A percentile compares a stretch with the other conserved stretches of the same genome.
phyloP scores from a whole-genome alignment of 1,140 invertebrate genomes.

The Coelopa frigida region DNA sequence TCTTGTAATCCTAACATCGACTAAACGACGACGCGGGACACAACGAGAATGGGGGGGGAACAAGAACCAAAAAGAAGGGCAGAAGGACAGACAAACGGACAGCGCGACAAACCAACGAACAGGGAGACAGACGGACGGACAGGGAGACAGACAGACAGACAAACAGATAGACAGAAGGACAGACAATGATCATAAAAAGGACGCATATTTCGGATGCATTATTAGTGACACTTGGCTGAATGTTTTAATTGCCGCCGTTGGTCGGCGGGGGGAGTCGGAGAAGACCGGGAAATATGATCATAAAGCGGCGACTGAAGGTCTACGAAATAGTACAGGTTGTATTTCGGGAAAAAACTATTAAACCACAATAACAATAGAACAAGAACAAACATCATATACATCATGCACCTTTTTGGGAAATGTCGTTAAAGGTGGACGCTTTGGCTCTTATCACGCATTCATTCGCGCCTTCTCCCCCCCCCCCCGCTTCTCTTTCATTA shows the following conservation, averaged over 20 bases:
- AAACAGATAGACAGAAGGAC: slow-evolving; percentile 1
- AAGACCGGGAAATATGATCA: not conserved
- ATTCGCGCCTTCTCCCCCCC: not conserved
- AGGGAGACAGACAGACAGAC: not conserved
- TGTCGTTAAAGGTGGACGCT: slow-evolving; percentile 1
- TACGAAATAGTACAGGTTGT: too few species aligned
- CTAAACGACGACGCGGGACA: too few species aligned
- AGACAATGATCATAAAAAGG: too few species aligned
- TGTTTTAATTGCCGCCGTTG: not conserved
- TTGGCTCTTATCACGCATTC: slow-evolving; percentile 1
- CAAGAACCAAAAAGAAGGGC: too few species aligned
- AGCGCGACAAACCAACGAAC: not conserved
- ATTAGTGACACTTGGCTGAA: slow-evolving; percentile 5
- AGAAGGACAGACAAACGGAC: too few species aligned
- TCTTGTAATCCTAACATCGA: too few species aligned
- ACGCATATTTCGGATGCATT: not conserved
- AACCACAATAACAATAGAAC: slow-evolving; percentile 5
- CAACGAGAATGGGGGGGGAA: too few species aligned
- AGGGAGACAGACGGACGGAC: not conserved
- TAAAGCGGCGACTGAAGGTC: too few species aligned
- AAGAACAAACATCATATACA: not conserved
- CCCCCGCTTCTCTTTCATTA: not conserved
- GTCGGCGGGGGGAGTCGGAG: not conserved
- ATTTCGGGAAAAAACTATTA: not conserved
- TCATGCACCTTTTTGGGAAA: not conserved